These are phyloP conservation scores for Eurytemora carolleeae DNA, from an alignment of 1,140 invertebrate species.

Conservation along the genomic window DNA sequence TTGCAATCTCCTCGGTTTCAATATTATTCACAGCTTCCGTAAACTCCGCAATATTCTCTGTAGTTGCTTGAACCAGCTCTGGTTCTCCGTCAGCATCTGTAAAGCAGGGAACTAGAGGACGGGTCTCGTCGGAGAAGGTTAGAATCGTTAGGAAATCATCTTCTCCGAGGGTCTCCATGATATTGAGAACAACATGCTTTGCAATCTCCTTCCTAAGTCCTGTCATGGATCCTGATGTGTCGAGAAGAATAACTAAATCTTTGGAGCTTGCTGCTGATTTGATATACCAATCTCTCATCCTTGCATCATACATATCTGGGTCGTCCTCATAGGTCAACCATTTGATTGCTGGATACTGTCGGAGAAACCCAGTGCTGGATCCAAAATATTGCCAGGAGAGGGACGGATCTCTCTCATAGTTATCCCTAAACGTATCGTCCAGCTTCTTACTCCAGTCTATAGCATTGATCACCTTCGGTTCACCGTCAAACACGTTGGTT, in stretches of 20 bases:
- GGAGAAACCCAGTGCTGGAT: constrained; percentile 66
- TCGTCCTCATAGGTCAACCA: constrained; percentile 27
- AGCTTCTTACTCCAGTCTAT: constrained; percentile 68
- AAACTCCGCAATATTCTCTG: constrained; percentile 61
- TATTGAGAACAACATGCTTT: constrained; percentile 61
- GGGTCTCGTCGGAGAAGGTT: constrained; percentile 42
- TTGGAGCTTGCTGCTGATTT: constrained; percentile 92
- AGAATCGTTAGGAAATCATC: constrained; percentile 93
- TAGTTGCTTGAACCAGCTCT: constrained; percentile 45
- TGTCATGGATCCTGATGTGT: constrained; percentile 86
- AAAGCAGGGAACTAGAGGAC: constrained; percentile 56
- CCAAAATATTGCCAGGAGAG: constrained; percentile 92
- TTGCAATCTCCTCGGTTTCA: constrained; percentile 64
- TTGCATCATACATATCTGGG: constrained; percentile 62
- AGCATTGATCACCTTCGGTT: constrained; percentile 42
- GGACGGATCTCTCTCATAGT: constrained; percentile 63
- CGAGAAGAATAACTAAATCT: constrained; percentile 85
- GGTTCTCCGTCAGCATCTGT: constrained; percentile 19
- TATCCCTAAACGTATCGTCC: constrained; percentile 60
- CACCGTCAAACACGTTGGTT: constrained; percentile 73
- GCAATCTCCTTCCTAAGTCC: constrained; percentile 81
- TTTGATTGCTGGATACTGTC: constrained; percentile 61
- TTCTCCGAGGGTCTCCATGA: constrained; percentile 86
- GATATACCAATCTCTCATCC: constrained; percentile 78
- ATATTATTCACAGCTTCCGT: constrained; percentile 41